Conservation (phyloP, 2,888 invertebrate genomes). For the Eupithecia pulchellata region DNA sequence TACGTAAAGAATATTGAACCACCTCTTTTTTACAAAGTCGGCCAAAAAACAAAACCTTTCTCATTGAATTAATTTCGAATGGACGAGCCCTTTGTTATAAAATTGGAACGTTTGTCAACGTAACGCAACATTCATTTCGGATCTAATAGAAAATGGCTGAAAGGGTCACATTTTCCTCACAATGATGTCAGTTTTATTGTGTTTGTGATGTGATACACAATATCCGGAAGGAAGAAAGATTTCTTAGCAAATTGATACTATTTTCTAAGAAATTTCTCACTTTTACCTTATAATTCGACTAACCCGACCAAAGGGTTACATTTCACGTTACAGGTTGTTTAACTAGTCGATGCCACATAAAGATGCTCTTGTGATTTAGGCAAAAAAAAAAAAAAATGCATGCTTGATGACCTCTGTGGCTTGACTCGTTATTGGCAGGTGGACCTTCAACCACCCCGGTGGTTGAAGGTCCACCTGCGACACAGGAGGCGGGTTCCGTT, state of each 20-base stretch:
- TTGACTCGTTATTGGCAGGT: too few relatives aligned
- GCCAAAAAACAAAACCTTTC: constrained; percentile 53
- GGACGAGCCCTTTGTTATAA: constrained; percentile 69
- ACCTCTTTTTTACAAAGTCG: background rate
- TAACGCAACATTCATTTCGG: constrained; percentile 69
- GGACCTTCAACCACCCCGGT: too few relatives aligned
- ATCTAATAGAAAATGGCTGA: constrained; percentile 71
- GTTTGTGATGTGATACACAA: constrained; percentile 56
- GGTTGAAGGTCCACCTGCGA: too few relatives aligned
- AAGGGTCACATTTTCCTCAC: constrained; percentile 63
- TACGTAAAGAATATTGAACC: too few relatives aligned
- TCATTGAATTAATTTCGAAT: constrained; percentile 76
- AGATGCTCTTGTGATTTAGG: background rate
- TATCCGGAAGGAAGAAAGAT: constrained; percentile 47
- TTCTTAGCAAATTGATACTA: constrained; percentile 20
- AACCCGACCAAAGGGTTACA: background rate
- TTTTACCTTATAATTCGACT: background rate
- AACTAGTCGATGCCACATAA: background rate
- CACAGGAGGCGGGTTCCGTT: too few relatives aligned
- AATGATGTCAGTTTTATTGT: constrained; percentile 59
- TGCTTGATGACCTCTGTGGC: too few relatives aligned
- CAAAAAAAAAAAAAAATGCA: too few relatives aligned
- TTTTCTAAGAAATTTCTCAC: background rate
- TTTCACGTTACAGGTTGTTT: background rate
- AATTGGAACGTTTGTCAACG: constrained; percentile 74